These are phyloP conservation scores for Clarias pachynema DNA, from an alignment of 2,797 vertebrate genomes.

Conservation along the genomic window DNA sequence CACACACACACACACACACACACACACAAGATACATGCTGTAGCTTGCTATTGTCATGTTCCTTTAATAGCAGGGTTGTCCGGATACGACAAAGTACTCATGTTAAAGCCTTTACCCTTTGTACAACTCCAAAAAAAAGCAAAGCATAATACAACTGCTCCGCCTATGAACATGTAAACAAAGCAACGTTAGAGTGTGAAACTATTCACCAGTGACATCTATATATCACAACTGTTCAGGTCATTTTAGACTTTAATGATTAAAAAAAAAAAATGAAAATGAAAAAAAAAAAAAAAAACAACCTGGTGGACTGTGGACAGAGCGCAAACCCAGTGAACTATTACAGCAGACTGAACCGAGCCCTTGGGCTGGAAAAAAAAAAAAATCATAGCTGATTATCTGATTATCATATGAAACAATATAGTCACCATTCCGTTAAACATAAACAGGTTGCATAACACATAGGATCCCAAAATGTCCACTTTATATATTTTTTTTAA, in stretches of 20 bases:
- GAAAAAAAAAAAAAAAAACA: too few relatives aligned
- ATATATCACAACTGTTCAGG: background rate
- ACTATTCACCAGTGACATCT: background rate
- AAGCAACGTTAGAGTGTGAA: too few relatives aligned
- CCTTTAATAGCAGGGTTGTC: background rate
- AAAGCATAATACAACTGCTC: background rate
- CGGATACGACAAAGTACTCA: background rate
- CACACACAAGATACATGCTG: background rate
- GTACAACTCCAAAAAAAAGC: background rate
- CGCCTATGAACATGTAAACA: background rate
- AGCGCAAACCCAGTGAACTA: background rate
- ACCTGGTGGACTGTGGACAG: background rate
- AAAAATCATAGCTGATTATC: background rate
- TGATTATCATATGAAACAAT: background rate
- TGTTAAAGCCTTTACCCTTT: constrained; percentile 11
- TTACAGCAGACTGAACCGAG: background rate
- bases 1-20: too few relatives aligned
- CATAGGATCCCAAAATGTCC: background rate
- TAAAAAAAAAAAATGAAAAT: too few relatives aligned
- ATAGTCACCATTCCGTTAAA: background rate
- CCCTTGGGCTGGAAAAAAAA: background rate
- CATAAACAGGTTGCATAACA: background rate
- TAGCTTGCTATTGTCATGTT: background rate
- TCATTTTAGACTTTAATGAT: background rate
- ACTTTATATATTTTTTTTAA: background rate